Evolutionary conservation across 1,140 invertebrate genomes (phyloP), one percentile per base, ranked within the genome.

Genomic region (Neoseiulus cucumeris): DNA sequence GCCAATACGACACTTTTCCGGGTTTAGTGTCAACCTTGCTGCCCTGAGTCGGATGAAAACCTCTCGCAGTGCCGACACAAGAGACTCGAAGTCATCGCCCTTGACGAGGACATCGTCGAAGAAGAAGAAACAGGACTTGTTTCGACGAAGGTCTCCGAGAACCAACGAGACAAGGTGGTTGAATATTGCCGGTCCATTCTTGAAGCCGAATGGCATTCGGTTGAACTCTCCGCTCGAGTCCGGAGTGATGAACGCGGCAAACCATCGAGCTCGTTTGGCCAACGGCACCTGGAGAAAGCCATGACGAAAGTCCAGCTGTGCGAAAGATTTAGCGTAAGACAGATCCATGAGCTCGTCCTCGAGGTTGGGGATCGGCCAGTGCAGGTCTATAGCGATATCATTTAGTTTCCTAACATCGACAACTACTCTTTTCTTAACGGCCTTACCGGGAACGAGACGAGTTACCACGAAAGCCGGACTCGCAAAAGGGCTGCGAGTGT

Each of bases 1-100:
- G 30, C 74, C 75, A 68, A 77, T 74, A 20, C 70, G 65, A 66
- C 74, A 75, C 68, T 79, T 77, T 22, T 68, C 64, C n/a, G 44
- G 65, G 42, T 73, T 71, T 28, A 73, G 51, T 29, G 71, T 73
- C 41, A 74, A 44, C 14, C 64, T 51, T 14, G 44, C 64, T 45
- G 66, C 51, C 18, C 68, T 66, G 1, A 67, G 30, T 14, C 29
- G 42, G 7, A 33, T 9, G 0, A 68, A 66, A 17, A 71, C 69
- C n/a, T 30, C 42, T n/a, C 68, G 17, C 12, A 70, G 33, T 4
- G 9, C 33, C 33, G 33, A 9, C 33, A 39, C 4, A 4, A 39
- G 33, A 4, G 33, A 4, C 4, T 39, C 33, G 33, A 39, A 39
- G 33, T 39, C 33, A 4, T 9, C 9, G 4, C 33, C 33, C 33